Percentiles rank a stretch among this genome's conserved stretches.
Conservation (phyloP, 2,113 vertebrate genomes). For the human region GRCh38 chrY:2939501-2940000, state of each 20-base stretch:
- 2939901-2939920: not conserved
- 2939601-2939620: not conserved
- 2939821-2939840: not conserved
- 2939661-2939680: not conserved
- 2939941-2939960: not conserved
- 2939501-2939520: not conserved
- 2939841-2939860: not conserved
- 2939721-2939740: not conserved
- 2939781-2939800: not conserved
- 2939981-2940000: not conserved
- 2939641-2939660: not conserved
- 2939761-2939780: not conserved
- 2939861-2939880: not conserved
- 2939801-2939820: not conserved
- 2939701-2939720: not conserved
- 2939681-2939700: not conserved
- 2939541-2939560: not conserved
- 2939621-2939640: not conserved
- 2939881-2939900: not conserved
- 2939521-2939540: not conserved
- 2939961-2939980: not conserved
- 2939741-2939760: not conserved
- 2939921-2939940: not conserved
- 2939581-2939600: fast-evolving
- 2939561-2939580: not conserved